Evolutionary conservation across 2,888 invertebrate genomes (phyloP).

Genomic region (Andrena bucephala): DNA sequence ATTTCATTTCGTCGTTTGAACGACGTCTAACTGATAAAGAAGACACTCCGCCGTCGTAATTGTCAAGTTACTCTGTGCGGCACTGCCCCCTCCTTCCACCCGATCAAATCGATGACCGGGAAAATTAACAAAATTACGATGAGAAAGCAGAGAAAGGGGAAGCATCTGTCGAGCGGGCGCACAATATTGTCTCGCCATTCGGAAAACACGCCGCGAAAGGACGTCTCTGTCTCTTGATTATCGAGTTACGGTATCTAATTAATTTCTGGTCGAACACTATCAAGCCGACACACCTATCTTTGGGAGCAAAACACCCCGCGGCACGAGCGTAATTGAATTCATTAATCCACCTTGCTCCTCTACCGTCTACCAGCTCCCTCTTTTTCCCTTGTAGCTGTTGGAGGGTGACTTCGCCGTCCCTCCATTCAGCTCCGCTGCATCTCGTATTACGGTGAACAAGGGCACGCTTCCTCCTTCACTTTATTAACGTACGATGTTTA

Average conservation of each 20-base stretch:
- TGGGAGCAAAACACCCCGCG: not conserved
- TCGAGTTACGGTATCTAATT: constrained; percentile 31
- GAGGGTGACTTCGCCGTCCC: not conserved
- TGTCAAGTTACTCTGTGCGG: not conserved
- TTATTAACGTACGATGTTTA: too few relatives aligned
- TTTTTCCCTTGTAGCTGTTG: not conserved
- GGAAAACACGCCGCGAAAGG: not conserved
- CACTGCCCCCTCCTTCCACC: not conserved
- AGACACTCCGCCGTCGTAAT: too few relatives aligned
- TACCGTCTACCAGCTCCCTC: not conserved
- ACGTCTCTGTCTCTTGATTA: not conserved
- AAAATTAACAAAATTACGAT: not conserved
- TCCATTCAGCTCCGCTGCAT: not conserved
- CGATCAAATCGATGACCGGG: not conserved
- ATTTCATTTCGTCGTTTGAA: too few relatives aligned
- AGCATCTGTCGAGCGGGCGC: not conserved
- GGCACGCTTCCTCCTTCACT: too few relatives aligned
- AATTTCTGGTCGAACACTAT: constrained; percentile 36
- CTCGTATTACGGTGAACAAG: too few relatives aligned
- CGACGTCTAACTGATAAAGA: too few relatives aligned
- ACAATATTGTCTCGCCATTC: not conserved
- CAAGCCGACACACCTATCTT: constrained; percentile 14
- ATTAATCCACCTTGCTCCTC: constrained; percentile 17
- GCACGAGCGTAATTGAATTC: constrained; percentile 37
- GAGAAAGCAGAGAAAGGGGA: too few relatives aligned